Conservation (phyloP, 35 echinoderm and acorn worm species). For the Ophiothrix spiculata region DNA sequence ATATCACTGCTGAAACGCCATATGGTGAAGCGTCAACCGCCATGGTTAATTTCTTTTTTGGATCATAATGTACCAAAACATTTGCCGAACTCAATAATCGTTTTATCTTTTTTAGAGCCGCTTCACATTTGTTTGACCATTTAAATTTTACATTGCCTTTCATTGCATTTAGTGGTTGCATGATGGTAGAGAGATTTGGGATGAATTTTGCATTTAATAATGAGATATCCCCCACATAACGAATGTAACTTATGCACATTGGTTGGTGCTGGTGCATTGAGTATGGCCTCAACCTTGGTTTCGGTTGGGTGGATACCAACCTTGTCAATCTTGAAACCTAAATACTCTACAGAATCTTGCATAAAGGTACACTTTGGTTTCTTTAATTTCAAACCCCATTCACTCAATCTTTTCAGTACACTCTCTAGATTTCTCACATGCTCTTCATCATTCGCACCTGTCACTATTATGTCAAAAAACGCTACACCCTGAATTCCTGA, state of each 20-base stretch:
- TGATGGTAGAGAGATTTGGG: conserved; percentile 47
- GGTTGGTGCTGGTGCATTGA: conserved; percentile 17
- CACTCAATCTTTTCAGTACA: conserved; percentile 30
- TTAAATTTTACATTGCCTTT: conserved; percentile 24
- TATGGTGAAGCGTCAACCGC: conserved; percentile 54
- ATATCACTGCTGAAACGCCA: conserved; percentile 38
- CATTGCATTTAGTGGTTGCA: conserved; percentile 40
- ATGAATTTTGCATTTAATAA: conserved; percentile 72
- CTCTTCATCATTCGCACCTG: conserved; percentile 33
- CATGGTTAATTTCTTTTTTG: conserved; percentile 24
- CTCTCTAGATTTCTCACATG: conserved; percentile 38
- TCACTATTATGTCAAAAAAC: conserved; percentile 50
- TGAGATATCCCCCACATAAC: conserved; percentile 50
- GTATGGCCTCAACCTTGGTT: conserved; percentile 35
- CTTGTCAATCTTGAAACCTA: conserved; percentile 36
- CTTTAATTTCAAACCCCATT: conserved; percentile 49
- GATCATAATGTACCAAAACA: conserved; percentile 61
- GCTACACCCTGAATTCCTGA: conserved; percentile 27
- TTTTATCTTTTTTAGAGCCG: conserved; percentile 45
- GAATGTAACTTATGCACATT: conserved; percentile 54
- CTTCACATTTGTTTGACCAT: conserved; percentile 42
- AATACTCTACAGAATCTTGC: conserved; percentile 19
- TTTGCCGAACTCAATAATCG: conserved; percentile 34
- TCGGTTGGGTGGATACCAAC: conserved; percentile 41
- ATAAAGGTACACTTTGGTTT: conserved; percentile 56